Percentiles rank a stretch among this genome's conserved stretches.
phyloP scores from a whole-genome alignment of 2,113 vertebrate species.

The Empidonax alnorum region DNA sequence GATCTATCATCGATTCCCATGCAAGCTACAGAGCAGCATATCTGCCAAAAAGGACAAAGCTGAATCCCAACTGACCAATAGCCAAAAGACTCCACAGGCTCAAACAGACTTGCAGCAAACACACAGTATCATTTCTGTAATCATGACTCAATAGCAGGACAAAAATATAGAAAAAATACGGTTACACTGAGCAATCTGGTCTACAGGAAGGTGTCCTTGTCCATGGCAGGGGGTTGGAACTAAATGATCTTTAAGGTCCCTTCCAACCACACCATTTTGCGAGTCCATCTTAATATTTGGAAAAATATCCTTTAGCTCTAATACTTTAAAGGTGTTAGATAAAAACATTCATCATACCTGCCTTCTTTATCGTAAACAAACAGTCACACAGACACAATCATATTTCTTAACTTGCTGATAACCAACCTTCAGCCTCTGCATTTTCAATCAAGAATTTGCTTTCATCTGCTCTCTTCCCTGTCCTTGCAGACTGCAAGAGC shows the following conservation, averaged over 20 bases:
- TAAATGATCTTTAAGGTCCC: neutral
- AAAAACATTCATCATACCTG: neutral
- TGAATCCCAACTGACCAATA: neutral
- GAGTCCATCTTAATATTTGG: neutral
- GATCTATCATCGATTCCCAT: neutral
- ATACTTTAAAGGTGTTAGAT: neutral
- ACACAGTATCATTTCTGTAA: neutral
- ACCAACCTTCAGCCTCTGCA: conserved; percentile 79
- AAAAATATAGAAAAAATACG: neutral
- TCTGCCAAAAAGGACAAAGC: neutral
- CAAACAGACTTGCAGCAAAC: neutral
- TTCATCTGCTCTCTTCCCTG: conserved; percentile 83
- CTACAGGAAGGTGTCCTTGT: neutral
- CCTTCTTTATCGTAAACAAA: fast-evolving
- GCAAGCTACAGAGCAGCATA: neutral
- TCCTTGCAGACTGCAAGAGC: conserved; percentile 87
- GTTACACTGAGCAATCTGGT: neutral
- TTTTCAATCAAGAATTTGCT: conserved; percentile 84
- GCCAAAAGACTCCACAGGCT: neutral
- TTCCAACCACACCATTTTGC: neutral
- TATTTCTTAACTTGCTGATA: neutral
- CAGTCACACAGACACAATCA: neutral
- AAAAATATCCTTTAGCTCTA: neutral
- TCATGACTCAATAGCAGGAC: neutral
- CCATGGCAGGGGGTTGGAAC: neutral